A percentile compares a stretch with the other conserved stretches of the same genome.
Conservation (phyloP, 2,113 vertebrate species). For the Syngnathus scovelli region DNA sequence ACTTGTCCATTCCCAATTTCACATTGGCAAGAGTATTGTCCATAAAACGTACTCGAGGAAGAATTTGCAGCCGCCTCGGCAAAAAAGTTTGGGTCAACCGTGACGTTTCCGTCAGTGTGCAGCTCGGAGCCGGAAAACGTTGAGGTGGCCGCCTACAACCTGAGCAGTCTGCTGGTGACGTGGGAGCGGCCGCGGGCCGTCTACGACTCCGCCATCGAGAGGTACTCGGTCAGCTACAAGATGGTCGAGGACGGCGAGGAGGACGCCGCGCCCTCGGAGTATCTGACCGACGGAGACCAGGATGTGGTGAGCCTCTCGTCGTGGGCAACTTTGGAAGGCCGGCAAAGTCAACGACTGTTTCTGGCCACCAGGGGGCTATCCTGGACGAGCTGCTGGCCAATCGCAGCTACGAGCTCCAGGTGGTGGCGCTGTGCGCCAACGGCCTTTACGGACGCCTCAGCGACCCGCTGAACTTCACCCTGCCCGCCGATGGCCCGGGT, state of each 20-base stretch:
- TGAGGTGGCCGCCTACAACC: slow-evolving; percentile 81
- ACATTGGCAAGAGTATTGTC: too few species aligned
- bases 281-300: slow-evolving; percentile 96
- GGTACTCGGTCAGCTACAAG: slow-evolving; percentile 84
- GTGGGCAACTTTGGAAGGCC: neutral
- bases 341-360: neutral
- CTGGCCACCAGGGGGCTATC: slow-evolving; percentile 84
- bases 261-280: slow-evolving; percentile 69
- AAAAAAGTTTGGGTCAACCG: too few species aligned
- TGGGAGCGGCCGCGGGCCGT: slow-evolving; percentile 94
- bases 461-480: slow-evolving; percentile 78
- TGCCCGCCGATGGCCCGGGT: slow-evolving; percentile 83
- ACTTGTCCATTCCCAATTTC: neutral
- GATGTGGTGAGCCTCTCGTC: slow-evolving; percentile 82
- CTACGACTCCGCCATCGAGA: slow-evolving; percentile 86
- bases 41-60: too few species aligned
- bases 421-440: slow-evolving; percentile 89
- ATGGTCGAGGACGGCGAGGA: slow-evolving; percentile 64
- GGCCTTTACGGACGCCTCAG: slow-evolving; percentile 86
- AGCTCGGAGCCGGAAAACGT: slow-evolving; percentile 94
- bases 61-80: too few species aligned
- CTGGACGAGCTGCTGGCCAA: slow-evolving; percentile 84
- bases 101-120: slow-evolving; percentile 74
- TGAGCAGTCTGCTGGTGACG: slow-evolving; percentile 86
- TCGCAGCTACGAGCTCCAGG: slow-evolving; percentile 86